Conservation (phyloP, 1,140 invertebrate genomes). For the Ceratoteleas bidentatus region DNA sequence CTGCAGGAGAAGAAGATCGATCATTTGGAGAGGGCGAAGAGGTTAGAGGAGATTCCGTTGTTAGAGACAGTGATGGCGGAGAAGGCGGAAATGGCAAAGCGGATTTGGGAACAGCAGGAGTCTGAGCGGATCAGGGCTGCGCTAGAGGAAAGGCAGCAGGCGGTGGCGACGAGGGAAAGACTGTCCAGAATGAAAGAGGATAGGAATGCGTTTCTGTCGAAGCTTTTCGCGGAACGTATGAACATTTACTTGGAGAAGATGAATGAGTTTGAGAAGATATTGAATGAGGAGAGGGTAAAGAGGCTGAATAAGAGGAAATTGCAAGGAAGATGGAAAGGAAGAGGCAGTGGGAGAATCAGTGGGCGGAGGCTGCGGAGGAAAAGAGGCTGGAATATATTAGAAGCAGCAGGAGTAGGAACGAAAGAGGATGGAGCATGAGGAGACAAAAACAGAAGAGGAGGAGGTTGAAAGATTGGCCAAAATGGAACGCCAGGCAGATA, state of each 20-base stretch:
- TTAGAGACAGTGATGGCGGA: constrained; percentile 87
- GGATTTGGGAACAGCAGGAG: constrained; percentile 96
- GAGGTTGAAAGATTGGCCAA: background rate
- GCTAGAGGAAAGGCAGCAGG: constrained; percentile 91
- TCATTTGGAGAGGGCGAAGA: constrained; percentile 96
- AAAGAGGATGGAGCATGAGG: background rate
- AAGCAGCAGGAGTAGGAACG: background rate
- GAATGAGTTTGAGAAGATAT: constrained; percentile 87
- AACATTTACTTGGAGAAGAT: constrained; percentile 88
- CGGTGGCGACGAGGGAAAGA: constrained; percentile 90
- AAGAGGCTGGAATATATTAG: background rate
- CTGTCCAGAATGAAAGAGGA: constrained; percentile 91
- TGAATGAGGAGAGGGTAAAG: constrained; percentile 83
- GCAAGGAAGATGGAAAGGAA: constrained; percentile 1
- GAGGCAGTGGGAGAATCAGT: background rate
- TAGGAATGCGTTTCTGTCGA: constrained; percentile 89
- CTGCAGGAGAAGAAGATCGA: constrained; percentile 97
- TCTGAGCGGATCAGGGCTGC: constrained; percentile 91
- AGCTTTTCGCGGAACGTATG: constrained; percentile 88
- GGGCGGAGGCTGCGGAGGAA: background rate
- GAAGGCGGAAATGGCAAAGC: background rate
- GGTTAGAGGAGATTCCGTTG: constrained; percentile 95
- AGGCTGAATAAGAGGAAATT: background rate
- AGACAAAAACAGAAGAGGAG: background rate
- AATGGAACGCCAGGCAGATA: background rate